Conservation (phyloP, 2,797 vertebrate species). For the Crenichthys baileyi region DNA sequence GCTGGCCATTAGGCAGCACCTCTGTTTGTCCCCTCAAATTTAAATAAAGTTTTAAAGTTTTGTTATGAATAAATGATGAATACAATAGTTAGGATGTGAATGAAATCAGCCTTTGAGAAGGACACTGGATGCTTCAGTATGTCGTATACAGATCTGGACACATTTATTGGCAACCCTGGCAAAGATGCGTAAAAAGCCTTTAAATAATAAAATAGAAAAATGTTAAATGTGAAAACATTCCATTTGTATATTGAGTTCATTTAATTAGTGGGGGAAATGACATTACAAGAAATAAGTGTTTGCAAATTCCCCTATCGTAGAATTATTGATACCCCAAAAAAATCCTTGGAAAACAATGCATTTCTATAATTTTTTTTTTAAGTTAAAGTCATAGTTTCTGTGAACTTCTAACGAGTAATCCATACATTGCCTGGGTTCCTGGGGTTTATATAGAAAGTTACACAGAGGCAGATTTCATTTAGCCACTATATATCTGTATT, state of each 20-base stretch:
- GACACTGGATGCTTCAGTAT: background rate
- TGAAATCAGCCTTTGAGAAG: background rate
- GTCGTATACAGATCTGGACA: background rate
- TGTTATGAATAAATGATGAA: background rate
- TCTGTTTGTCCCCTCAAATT: background rate
- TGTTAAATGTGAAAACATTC: too few species aligned
- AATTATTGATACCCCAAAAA: background rate
- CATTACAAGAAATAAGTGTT: background rate
- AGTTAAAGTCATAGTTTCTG: background rate
- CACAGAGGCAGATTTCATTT: background rate
- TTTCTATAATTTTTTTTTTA: background rate
- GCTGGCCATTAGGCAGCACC: background rate
- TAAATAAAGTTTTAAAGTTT: background rate
- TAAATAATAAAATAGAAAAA: background rate
- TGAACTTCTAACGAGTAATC: background rate
- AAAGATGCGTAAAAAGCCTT: background rate
- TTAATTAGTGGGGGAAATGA: background rate
- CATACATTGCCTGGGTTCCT: too few species aligned
- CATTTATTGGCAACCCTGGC: background rate
- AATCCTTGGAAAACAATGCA: background rate
- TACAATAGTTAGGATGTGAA: background rate
- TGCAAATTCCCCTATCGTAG: background rate
- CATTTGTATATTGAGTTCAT: background rate
- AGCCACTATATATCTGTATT: background rate
- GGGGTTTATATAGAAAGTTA: background rate